Base-by-base conservation (phyloP, 2,888 invertebrate species). In the Catocala sponsa region DNA sequence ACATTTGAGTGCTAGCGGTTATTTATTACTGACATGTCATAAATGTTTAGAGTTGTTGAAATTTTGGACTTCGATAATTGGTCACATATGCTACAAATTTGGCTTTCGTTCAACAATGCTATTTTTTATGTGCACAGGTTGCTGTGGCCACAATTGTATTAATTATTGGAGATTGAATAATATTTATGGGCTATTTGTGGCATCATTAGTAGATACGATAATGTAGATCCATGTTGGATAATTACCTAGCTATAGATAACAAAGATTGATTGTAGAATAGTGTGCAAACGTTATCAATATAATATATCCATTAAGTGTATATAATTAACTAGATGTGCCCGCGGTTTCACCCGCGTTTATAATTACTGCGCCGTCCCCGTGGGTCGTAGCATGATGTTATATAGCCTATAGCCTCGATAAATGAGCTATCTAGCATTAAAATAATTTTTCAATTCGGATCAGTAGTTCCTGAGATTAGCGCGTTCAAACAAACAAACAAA, bases 81-180 rank as follows among this genome's bases (percentile, higher is more conserved):
- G 66, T 68, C 35, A 65, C 65, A 70, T 72, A 66, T 57, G 58
- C 61, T 47, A 55, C 38, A 66, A 66, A 59, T 59, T 73, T 74
- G 74, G 76, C 76, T 65, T 32, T 1, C 15, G 33, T 68, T 74
- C 75, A 76, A 74, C 50, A 60, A 32, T 63, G 60, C 38, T 60
- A 38, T 64, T 49, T 62, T 46, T 60, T 35, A 11, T 41, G 13
- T 12, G 7, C 35, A 44, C 55, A 56, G 43, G 53, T 61, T 54
- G 6, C 10, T 48, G 59, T 55, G 11, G 0, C 15, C 32, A 56
- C 63, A 59, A 66, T 53, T 2, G 41, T 51, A 44, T 47, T 58
- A 46, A 57, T 65, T 63, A 52, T 70, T 61, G 46, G 9, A 12
- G 51, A 54, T 63, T 57, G 10, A 59, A 52, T 56, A 60, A 53